Evolutionary conservation across 2,888 invertebrate species (phyloP).

Genomic region (Spodoptera littoralis): DNA sequence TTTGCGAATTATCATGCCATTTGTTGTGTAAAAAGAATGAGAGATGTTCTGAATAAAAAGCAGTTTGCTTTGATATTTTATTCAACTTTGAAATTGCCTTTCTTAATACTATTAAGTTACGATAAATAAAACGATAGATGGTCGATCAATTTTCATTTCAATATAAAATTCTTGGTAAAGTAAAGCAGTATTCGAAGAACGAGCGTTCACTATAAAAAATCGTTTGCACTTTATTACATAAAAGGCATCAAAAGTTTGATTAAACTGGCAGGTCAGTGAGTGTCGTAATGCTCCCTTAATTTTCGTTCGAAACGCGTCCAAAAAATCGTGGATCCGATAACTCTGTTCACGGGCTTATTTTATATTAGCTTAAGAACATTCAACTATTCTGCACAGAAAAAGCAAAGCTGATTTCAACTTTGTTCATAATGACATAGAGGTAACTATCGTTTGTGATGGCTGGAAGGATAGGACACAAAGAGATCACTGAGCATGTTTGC

Average conservation of each 20-base stretch:
- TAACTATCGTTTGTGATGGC: slow-evolving; percentile 21
- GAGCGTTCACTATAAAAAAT: slow-evolving; percentile 34
- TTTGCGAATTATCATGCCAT: not conserved
- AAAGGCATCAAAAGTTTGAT: slow-evolving; percentile 58
- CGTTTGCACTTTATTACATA: slow-evolving; percentile 46
- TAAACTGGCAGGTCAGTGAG: slow-evolving; percentile 69
- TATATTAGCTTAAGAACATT: slow-evolving; percentile 74
- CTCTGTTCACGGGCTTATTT: slow-evolving; percentile 68
- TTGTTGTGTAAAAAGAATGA: not conserved
- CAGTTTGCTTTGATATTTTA: no score
- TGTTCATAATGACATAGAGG: slow-evolving; percentile 14
- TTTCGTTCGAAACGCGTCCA: slow-evolving; percentile 71
- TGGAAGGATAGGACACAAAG: slow-evolving; percentile 67
- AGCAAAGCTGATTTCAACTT: slow-evolving; percentile 24
- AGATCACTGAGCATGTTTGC: slow-evolving; percentile 74
- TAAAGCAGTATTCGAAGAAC: slow-evolving; percentile 28
- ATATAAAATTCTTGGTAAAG: slow-evolving; percentile 26
- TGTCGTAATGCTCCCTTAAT: slow-evolving; percentile 74
- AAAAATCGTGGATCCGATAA: slow-evolving; percentile 81
- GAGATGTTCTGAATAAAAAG: no score
- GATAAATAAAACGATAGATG: slow-evolving; percentile 18
- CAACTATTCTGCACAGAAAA: slow-evolving; percentile 60
- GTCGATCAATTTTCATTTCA: slow-evolving; percentile 22
- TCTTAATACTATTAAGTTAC: slow-evolving; percentile 6
- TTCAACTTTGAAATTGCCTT: no score